phyloP scores from a whole-genome alignment of 30 jellyfish, hydroid and myxozoan species.

The Turritopsis rubra region DNA sequence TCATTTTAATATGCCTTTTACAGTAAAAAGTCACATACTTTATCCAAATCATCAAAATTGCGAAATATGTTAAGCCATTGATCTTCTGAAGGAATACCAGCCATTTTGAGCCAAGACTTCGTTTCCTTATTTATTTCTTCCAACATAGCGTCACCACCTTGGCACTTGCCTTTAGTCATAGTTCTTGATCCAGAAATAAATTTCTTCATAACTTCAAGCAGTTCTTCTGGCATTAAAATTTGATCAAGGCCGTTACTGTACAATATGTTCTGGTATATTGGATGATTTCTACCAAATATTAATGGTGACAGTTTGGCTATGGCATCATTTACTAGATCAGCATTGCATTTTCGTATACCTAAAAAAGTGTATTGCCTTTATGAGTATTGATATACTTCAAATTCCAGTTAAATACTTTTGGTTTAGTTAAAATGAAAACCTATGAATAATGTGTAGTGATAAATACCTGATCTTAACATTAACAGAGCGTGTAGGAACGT shows the following conservation, averaged over 20 bases:
- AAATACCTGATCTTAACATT: neutral
- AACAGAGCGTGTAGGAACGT: neutral
- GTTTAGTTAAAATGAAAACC: too few relatives aligned
- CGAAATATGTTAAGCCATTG: neutral
- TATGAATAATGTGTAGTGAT: too few relatives aligned
- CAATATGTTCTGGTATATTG: neutral
- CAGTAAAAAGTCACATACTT: neutral
- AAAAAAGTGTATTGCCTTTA: too few relatives aligned
- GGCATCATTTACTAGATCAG: neutral
- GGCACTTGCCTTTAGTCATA: neutral
- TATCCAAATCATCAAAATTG: neutral
- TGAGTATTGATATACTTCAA: neutral
- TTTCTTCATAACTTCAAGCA: neutral
- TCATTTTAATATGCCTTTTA: neutral
- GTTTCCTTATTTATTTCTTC: neutral
- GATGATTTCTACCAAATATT: neutral
- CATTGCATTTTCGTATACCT: neutral
- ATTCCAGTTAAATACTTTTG: too few relatives aligned
- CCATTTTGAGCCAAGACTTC: slow-evolving; percentile 1
- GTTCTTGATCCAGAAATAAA: neutral
- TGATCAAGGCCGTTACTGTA: neutral
- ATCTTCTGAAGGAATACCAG: neutral
- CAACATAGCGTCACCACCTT: neutral
- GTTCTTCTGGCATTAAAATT: neutral
- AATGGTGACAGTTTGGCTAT: neutral